A percentile compares a stretch with the other conserved stretches of the same genome.
phyloP scores from a whole-genome alignment of 2,113 vertebrate species.

The Sturnus vulgaris region DNA sequence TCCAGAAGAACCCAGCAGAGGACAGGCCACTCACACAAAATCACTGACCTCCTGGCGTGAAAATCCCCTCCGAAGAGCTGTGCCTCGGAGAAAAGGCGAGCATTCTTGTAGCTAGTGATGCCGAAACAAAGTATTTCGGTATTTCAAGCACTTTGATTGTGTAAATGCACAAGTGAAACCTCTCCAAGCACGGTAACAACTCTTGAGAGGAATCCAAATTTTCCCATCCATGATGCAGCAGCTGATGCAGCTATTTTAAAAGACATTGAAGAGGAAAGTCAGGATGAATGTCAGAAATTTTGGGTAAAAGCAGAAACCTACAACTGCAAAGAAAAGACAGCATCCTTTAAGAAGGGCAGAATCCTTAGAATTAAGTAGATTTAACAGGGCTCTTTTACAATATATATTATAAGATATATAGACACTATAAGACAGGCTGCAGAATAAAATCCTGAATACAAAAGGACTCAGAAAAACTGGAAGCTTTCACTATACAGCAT shows the following conservation, averaged over 20 bases:
- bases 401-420: not conserved
- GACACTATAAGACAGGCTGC: not conserved
- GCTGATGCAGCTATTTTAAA: not conserved
- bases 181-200: not conserved
- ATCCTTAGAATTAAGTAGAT: not conserved
- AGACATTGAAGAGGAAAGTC: not conserved
- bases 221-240: not conserved
- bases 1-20: constrained; percentile 58
- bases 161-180: not conserved
- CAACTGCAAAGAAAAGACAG: not conserved
- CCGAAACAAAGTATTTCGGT: not conserved
- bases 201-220: not conserved
- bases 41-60: not conserved
- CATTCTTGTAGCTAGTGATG: not conserved
- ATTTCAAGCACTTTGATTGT: not conserved
- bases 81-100: not conserved
- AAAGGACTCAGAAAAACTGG: not conserved
- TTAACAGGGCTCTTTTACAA: not conserved
- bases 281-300: not conserved
- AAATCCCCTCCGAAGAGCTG: not conserved
- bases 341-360: not conserved
- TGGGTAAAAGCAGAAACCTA: not conserved
- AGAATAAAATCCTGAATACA: not conserved
- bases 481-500: not conserved
- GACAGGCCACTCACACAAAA: constrained; percentile 48